Evolutionary conservation across 92 coral and sea anemone genomes (phyloP), one percentile per base, ranked within the genome.

Genomic region (Micromussa lordhowensis): DNA sequence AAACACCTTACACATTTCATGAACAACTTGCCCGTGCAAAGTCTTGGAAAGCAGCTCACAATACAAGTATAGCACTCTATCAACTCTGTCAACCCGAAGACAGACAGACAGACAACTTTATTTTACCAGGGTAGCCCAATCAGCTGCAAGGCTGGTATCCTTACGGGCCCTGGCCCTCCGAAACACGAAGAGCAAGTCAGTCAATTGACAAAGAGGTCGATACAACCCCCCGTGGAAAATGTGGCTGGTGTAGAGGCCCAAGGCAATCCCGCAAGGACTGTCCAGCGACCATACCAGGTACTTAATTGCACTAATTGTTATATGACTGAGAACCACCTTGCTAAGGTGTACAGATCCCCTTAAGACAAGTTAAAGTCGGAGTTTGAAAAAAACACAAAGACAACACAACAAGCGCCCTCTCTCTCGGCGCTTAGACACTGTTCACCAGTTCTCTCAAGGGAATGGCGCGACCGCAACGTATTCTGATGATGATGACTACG

Each of bases 301-400:
- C 68, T 74, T 85, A n/a, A 74, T 55, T 85, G 88, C 74, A 85
- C 55, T 70, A 85, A 85, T 78, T 85, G 88, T 63, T 85, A 85
- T 71, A 85, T 85, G 88, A 85, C 82, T 38, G 75, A 75, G 38
- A 70, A 75, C 71, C 72, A 75, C 32, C 82, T 58, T 11, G 59
- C 82, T 24, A 85, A 85, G 71, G 82, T 85, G 26, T 85, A 70
- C 88, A 85, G 88, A 85, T 85, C 82, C 31, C 81, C 88, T 82
- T 74, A 85, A 78, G 88, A 85, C 88, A 85, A 53, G 88, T 85
- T 85, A n/a, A 73, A 85, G 57, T 69, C 54, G 34, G 82, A 85
- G 16, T 85, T 71, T 74, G 88, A 35, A 85, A 77, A 75, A 73
- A 74, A 72, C n/a, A 28, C 63, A 29, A 68, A 85, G 9, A 66